Evolutionary conservation across 2,113 vertebrate species (phyloP).

Genomic region (Ursus arctos): DNA sequence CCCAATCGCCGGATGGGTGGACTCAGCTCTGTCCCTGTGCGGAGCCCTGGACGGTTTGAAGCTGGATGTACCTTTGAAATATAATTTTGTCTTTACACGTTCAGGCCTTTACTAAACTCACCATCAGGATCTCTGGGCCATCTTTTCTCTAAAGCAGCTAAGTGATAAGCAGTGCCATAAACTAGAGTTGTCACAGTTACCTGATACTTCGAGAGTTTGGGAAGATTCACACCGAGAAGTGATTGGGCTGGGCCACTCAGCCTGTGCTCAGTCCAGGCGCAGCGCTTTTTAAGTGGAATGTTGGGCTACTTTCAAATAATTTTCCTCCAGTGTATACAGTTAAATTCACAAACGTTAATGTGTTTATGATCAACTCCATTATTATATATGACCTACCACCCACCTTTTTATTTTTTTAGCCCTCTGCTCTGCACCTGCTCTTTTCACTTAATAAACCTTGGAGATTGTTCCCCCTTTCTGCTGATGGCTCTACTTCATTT

Average conservation of each 20-base stretch:
- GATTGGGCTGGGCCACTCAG: fast-evolving
- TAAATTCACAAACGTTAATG: background rate
- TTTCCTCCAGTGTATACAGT: background rate
- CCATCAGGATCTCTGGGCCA: background rate
- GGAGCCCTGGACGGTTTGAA: background rate
- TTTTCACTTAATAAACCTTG: background rate
- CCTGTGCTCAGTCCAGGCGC: too few relatives aligned
- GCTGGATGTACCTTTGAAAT: background rate
- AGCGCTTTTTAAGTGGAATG: background rate
- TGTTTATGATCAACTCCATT: background rate
- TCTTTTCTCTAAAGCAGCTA: background rate
- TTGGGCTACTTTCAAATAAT: background rate
- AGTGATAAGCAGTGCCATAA: background rate
- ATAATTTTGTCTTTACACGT: background rate
- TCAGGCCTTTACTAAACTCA: background rate
- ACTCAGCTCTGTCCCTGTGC: background rate
- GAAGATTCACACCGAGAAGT: background rate
- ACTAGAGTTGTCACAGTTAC: background rate
- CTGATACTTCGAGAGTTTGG: background rate
- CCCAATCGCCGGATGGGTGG: fast-evolving
- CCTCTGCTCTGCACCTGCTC: background rate
- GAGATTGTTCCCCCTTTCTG: background rate
- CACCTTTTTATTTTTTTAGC: background rate
- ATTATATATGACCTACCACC: background rate
- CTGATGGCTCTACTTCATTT: background rate